phyloP scores from a whole-genome alignment of 2,113 vertebrate species.

The Oxyura jamaicensis region DNA sequence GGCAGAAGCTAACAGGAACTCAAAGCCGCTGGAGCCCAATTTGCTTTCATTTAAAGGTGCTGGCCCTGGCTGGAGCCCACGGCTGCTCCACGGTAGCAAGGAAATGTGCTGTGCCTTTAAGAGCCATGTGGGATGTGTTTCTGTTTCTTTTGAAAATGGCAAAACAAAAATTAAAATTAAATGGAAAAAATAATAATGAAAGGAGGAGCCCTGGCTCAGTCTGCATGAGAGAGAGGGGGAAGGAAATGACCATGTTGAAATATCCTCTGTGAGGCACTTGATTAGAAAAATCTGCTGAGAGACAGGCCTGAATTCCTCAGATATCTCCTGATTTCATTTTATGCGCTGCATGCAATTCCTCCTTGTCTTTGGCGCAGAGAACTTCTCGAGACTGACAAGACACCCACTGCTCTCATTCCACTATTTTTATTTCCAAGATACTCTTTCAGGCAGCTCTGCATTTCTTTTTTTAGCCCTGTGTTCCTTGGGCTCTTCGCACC shows the following conservation, averaged over 20 bases:
- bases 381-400: slow-evolving; percentile 70
- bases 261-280: slow-evolving; percentile 36
- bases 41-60: slow-evolving; percentile 44
- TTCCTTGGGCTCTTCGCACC: slow-evolving; percentile 63
- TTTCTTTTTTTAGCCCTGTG: slow-evolving; percentile 74
- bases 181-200: not conserved
- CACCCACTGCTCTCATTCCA: slow-evolving; percentile 73
- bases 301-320: slow-evolving; percentile 67
- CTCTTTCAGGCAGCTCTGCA: slow-evolving; percentile 70
- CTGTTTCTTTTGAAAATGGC: slow-evolving; percentile 4
- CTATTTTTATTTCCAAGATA: slow-evolving; percentile 79
- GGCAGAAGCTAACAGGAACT: slow-evolving; percentile 39
- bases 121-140: not conserved
- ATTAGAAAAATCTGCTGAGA: slow-evolving; percentile 68
- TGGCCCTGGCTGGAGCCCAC: not conserved
- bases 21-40: not conserved
- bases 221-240: not conserved
- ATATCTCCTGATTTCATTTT: slow-evolving; percentile 67
- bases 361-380: slow-evolving; percentile 62
- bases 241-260: slow-evolving; percentile 47
- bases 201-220: slow-evolving; percentile 13
- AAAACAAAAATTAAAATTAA: slow-evolving; percentile 51
- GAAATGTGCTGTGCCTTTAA: not conserved
- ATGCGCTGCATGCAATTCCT: slow-evolving; percentile 53
- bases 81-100: not conserved